phyloP scores from a whole-genome alignment of 2,113 vertebrate species.

The Oncorhynchus nerka region DNA sequence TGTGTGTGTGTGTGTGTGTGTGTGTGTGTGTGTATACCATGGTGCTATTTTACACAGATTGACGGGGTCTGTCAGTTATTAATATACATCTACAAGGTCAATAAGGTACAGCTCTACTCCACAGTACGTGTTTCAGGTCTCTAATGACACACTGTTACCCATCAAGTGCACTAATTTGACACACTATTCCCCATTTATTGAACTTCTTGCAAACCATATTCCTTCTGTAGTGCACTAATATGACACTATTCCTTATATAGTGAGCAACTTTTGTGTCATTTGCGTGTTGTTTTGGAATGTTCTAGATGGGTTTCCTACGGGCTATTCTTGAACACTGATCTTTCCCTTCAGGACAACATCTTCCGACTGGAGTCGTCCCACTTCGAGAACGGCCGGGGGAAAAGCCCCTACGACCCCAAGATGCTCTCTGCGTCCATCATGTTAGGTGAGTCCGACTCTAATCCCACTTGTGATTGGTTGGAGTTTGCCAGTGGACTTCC shows the following conservation, averaged over 20 bases:
- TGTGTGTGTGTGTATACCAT: neutral
- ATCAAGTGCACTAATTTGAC: neutral
- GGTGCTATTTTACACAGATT: slow-evolving; percentile 7
- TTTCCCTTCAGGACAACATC: slow-evolving; percentile 84
- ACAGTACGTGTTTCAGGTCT: neutral
- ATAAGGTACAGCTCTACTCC: neutral
- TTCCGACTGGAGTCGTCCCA: slow-evolving; percentile 85
- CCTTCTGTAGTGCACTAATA: too few species aligned
- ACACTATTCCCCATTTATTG: neutral
- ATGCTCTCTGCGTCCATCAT: slow-evolving; percentile 92
- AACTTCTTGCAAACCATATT: too few species aligned
- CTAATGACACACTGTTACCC: neutral
- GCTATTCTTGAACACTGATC: slow-evolving; percentile 53
- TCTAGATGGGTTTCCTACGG: slow-evolving; percentile 30
- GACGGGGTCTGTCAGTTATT: slow-evolving; percentile 20
- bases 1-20: neutral
- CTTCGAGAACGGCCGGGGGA: slow-evolving; percentile 96
- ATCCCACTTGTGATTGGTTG: slow-evolving; percentile 26
- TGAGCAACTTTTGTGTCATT: too few species aligned
- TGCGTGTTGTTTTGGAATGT: neutral
- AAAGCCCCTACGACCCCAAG: slow-evolving; percentile 97
- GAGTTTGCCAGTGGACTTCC: neutral
- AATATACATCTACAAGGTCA: slow-evolving; percentile 9
- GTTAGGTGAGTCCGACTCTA: slow-evolving; percentile 78
- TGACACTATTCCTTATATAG: too few species aligned